Evolutionary conservation across 2,888 invertebrate species (phyloP), one percentile per base, ranked within the genome.

Genomic region (Pristionchus exspectatus): DNA sequence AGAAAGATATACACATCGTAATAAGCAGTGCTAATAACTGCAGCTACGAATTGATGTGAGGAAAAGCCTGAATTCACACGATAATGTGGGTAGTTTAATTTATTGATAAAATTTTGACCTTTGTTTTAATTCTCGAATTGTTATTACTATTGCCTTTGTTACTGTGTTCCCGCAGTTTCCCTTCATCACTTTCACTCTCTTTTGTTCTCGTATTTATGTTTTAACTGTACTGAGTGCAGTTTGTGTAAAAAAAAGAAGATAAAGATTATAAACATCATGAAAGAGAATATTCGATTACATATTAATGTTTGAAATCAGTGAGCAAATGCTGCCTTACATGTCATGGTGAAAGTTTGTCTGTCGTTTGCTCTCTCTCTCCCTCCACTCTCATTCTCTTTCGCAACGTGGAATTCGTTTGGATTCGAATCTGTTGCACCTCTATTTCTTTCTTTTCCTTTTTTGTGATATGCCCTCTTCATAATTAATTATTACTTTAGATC

Each of bases 151-250:
- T 44, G 84, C 54, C 74, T 83, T 85, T 56, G 81, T 83, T 74
- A 56, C 24, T 74, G 69, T 90, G 83, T 63, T 38, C 56, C 27
- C 27, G 44, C 54, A 50, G 33, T 59, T 66, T 66, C 50, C 33
- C 54, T 85, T 66, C 16, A 59, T 38, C 59, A 83, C 44, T 33
- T 97, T 97, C 93, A 96, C 97, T 95, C 97, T 97, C 27, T 77
- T 77, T 33, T 21, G 50, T 77, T 33, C 38, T 74, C 30, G n/a
- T 77, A 30, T 77, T 44, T 44, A n/a, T 77, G 30, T 30, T 77
- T 44, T 44, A 77, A 77, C 77, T 24, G n/a, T 44, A 44, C 44
- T 24, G 77, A 50, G 77, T 77, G 38, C 30, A 24, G 77, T 44
- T 10, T 12, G 44, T 74, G 77, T 44, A 69, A 69, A 69, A 69